These are phyloP conservation scores for Drosophila anceps DNA, from an alignment of 2,888 invertebrate genomes.

Conservation along the genomic window DNA sequence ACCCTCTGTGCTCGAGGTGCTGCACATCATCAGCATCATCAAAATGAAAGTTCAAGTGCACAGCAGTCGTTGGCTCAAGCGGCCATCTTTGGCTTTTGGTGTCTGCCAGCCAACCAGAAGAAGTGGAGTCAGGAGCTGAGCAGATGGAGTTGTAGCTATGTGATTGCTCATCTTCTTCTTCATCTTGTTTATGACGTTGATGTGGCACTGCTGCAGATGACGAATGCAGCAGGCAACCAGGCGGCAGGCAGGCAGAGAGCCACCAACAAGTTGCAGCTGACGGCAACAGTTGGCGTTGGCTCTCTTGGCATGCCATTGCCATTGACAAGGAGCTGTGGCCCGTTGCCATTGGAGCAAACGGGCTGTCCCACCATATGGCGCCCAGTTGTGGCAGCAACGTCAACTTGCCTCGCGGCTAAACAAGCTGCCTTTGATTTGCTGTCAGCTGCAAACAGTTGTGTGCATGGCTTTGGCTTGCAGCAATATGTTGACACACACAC, in stretches of 20 bases:
- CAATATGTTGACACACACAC: constrained; percentile 21
- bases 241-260: constrained; percentile 11
- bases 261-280: constrained; percentile 74
- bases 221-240: constrained; percentile 41
- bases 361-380: constrained; percentile 51
- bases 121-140: constrained; percentile 39
- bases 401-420: constrained; percentile 42
- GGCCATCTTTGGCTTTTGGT: constrained; percentile 74
- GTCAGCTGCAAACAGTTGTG: constrained; percentile 50
- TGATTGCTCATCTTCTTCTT: constrained; percentile 7
- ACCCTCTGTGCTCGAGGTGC: constrained; percentile 1
- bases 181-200: constrained; percentile 67
- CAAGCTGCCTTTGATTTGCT: constrained; percentile 62
- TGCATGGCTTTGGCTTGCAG: constrained; percentile 16
- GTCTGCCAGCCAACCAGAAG: constrained; percentile 73
- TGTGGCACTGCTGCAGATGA: constrained; percentile 59
- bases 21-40: constrained; percentile 17
- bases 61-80: constrained; percentile 58
- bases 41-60: constrained; percentile 72
- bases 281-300: constrained; percentile 69
- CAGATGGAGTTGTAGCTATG: constrained; percentile 42
- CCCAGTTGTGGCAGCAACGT: constrained; percentile 32
- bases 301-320: constrained; percentile 42
- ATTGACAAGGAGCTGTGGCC: constrained; percentile 50
- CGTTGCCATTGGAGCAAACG: constrained; percentile 70